Conservation (phyloP, 1,140 invertebrate genomes). For the Pomacea maculata region DNA sequence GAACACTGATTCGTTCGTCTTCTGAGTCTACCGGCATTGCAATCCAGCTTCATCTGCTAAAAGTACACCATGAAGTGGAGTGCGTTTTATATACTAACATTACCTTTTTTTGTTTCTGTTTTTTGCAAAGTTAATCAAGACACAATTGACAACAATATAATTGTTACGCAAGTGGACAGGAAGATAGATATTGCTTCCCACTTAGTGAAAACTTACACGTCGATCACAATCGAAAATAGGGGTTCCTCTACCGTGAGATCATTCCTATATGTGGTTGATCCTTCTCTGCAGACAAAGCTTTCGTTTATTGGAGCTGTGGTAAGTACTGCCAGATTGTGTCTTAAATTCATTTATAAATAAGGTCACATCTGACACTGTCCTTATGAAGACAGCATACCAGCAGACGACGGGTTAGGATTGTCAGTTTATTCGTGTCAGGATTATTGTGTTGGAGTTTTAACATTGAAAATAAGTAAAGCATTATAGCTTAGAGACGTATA, state of each 20-base stretch:
- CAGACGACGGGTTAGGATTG: no score
- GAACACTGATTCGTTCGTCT: conserved; percentile 14
- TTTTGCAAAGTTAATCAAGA: conserved; percentile 49
- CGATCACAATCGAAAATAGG: conserved; percentile 84
- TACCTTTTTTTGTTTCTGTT: conserved; percentile 30
- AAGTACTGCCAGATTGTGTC: conserved; percentile 34
- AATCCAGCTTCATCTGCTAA: conserved; percentile 18
- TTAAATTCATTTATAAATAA: background rate
- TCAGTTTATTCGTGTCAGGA: no score
- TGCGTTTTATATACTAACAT: conserved; percentile 21
- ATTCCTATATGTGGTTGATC: conserved; percentile 79
- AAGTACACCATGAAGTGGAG: conserved; percentile 26
- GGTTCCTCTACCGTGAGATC: conserved; percentile 75
- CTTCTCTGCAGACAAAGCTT: conserved; percentile 72
- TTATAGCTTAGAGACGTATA: no score
- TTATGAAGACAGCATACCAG: no score
- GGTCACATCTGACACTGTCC: background rate
- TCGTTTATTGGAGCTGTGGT: conserved; percentile 77
- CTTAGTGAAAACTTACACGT: conserved; percentile 82
- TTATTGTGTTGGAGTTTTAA: no score
- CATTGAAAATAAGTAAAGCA: no score
- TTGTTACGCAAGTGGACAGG: conserved; percentile 84
- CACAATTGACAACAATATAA: conserved; percentile 56
- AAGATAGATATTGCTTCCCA: conserved; percentile 88
- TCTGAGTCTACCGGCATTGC: background rate